These are phyloP conservation scores for Saxicola maurus DNA, from an alignment of 2,797 vertebrate genomes.

Conservation along the genomic window DNA sequence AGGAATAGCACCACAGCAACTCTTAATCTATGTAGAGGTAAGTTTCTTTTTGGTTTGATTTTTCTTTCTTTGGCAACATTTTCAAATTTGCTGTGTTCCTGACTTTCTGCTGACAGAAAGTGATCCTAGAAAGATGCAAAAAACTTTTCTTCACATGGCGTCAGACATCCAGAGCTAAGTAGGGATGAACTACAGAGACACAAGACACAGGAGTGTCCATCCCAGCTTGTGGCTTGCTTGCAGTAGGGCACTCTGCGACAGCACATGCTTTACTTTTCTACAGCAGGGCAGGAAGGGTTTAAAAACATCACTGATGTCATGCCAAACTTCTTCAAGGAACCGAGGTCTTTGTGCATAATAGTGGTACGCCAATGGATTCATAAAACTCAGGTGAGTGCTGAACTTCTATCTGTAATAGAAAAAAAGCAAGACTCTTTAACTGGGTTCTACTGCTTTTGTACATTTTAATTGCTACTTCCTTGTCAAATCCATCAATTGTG, in stretches of 20 bases:
- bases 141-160: slow-evolving; percentile 44
- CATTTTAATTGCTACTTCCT: neutral
- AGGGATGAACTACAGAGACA: slow-evolving; percentile 53
- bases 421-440: neutral
- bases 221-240: slow-evolving; percentile 12
- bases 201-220: slow-evolving; percentile 53
- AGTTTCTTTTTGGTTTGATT: neutral
- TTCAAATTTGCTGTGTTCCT: slow-evolving; percentile 41
- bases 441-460: neutral
- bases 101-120: neutral
- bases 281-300: slow-evolving; percentile 70
- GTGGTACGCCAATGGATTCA: slow-evolving; percentile 59
- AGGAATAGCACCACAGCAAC: neutral
- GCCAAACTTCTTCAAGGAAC: slow-evolving; percentile 59
- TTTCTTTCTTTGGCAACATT: slow-evolving; percentile 37
- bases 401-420: slow-evolving; percentile 31
- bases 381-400: slow-evolving; percentile 29
- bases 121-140: slow-evolving; percentile 19
- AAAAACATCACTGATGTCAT: slow-evolving; percentile 62
- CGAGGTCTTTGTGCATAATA: slow-evolving; percentile 50
- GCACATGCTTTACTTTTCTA: slow-evolving; percentile 58
- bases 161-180: slow-evolving; percentile 66
- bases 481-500: neutral
- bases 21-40: neutral
- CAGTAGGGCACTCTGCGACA: slow-evolving; percentile 53